Conservation (phyloP, 1,140 invertebrate species). For the Cephus cinctus region DNA sequence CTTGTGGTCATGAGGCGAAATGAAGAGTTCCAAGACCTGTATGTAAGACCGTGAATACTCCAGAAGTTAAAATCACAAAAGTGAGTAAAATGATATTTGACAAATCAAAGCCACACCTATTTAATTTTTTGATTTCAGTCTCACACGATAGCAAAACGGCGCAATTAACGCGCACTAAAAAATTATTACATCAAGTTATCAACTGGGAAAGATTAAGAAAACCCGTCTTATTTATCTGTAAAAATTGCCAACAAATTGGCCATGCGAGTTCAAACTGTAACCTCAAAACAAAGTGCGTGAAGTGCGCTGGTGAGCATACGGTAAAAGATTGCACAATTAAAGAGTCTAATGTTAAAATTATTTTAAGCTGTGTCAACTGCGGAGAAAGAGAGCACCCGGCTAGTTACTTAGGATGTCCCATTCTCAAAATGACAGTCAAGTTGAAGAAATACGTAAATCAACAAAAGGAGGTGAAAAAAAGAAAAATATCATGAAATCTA, state of each 20-base stretch:
- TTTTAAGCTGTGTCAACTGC: constrained; percentile 17
- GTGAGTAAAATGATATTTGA: too few relatives aligned
- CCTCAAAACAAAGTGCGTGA: constrained; percentile 7
- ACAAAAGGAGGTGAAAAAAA: neutral
- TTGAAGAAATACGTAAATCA: constrained; percentile 1
- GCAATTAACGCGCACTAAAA: neutral
- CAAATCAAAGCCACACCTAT: neutral
- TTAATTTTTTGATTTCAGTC: constrained; percentile 7
- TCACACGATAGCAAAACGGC: neutral
- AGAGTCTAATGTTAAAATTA: neutral
- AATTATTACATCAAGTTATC: constrained; percentile 4
- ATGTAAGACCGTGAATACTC: too few relatives aligned
- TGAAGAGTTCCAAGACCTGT: too few relatives aligned
- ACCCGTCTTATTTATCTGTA: constrained; percentile 3
- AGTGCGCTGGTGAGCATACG: constrained; percentile 10
- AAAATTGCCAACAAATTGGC: constrained; percentile 9
- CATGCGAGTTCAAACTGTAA: constrained; percentile 11
- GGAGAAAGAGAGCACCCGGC: constrained; percentile 15
- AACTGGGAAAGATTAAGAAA: constrained; percentile 11
- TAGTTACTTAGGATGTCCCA: constrained; percentile 18
- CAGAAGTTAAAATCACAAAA: too few relatives aligned
- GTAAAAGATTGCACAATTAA: constrained; percentile 5
- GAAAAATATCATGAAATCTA: neutral
- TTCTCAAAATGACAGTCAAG: neutral
- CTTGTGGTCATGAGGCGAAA: too few relatives aligned